Conservation (phyloP, 2,888 invertebrate species). For the Nomada lathburiana region DNA sequence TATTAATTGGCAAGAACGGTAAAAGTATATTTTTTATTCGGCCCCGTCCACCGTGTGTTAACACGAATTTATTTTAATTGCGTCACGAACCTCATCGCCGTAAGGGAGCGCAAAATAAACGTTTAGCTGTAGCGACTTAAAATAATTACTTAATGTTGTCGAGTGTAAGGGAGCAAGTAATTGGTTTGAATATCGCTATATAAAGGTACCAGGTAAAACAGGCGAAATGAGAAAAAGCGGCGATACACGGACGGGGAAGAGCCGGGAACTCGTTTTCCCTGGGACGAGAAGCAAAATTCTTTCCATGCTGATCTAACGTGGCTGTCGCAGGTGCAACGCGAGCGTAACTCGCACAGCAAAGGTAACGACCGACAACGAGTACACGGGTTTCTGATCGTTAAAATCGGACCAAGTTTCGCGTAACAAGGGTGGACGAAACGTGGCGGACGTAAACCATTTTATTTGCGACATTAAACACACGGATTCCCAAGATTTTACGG, state of each 20-base stretch:
- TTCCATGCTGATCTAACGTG: constrained; percentile 3
- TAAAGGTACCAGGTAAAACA: background rate
- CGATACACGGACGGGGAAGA: background rate
- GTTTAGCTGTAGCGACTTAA: too few species aligned
- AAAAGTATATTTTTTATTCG: too few species aligned
- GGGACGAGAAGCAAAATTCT: background rate
- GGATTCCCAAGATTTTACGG: background rate
- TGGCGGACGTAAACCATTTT: constrained; percentile 9
- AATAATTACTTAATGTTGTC: too few species aligned
- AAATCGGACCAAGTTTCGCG: constrained; percentile 26
- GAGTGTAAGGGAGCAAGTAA: too few species aligned
- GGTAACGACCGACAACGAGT: constrained; percentile 33
- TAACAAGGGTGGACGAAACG: constrained; percentile 14
- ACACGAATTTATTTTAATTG: too few species aligned
- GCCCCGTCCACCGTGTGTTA: background rate
- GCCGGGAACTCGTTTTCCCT: constrained; percentile 6
- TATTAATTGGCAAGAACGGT: too few species aligned
- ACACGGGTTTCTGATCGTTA: constrained; percentile 23
- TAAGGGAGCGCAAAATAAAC: too few species aligned
- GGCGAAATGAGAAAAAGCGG: background rate
- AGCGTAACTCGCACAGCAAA: constrained; percentile 21
- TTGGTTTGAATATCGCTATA: too few species aligned
- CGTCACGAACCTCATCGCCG: too few species aligned
- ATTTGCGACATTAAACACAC: background rate
- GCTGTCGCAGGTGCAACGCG: constrained; percentile 37